phyloP scores from a whole-genome alignment of 2,888 invertebrate genomes.

The Allygus modestus region DNA sequence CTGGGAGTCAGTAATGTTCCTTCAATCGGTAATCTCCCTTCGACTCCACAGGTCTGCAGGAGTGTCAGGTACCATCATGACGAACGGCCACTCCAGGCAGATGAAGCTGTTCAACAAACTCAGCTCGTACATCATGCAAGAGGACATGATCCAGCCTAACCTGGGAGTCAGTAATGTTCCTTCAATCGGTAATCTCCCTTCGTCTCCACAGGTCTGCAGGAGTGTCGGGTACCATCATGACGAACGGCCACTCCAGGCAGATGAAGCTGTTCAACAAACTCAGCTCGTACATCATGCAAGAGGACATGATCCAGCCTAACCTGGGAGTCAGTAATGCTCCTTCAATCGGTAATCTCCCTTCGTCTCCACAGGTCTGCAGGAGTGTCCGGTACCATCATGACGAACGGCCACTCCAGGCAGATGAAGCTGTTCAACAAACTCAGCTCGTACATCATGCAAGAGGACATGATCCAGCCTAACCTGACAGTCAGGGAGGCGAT shows the following conservation, averaged over 20 bases:
- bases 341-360: no score
- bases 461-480: slow-evolving; percentile 83
- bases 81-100: slow-evolving; percentile 83
- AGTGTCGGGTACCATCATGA: slow-evolving; percentile 82
- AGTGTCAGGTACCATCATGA: slow-evolving; percentile 82
- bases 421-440: slow-evolving; percentile 85
- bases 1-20: no score
- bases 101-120: slow-evolving; percentile 85
- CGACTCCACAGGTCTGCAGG: slow-evolving; percentile 80
- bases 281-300: slow-evolving; percentile 90
- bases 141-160: slow-evolving; percentile 83
- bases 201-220: slow-evolving; percentile 80
- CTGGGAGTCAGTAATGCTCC: no score
- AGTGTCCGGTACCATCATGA: slow-evolving; percentile 82
- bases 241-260: slow-evolving; percentile 83
- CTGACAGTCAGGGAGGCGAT: slow-evolving; percentile 86
- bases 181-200: no score
- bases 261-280: slow-evolving; percentile 85
- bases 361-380: slow-evolving; percentile 76
- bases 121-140: slow-evolving; percentile 90
- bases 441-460: slow-evolving; percentile 90
- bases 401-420: slow-evolving; percentile 83
- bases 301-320: slow-evolving; percentile 83
- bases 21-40: no score
- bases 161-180: no score